These are phyloP conservation scores for Drosophila tripunctata DNA, from an alignment of 2,888 invertebrate genomes.

Conservation along the genomic window DNA sequence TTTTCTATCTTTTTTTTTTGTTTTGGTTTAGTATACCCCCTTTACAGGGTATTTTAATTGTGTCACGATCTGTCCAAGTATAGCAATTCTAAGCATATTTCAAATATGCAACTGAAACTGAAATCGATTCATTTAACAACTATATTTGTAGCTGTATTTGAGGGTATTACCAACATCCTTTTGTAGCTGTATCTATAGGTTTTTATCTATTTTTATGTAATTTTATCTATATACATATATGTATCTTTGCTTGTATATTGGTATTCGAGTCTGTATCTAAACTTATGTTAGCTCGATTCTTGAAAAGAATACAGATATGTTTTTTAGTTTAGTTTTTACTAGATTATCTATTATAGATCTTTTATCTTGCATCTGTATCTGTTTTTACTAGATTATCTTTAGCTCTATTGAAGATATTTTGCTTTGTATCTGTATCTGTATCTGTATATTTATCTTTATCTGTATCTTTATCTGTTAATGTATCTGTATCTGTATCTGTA, in stretches of 20 bases:
- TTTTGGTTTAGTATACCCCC: conserved; percentile 14
- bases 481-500: neutral
- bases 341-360: too few relatives aligned
- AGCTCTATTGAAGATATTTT: too few relatives aligned
- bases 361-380: neutral
- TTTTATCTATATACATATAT: neutral
- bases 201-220: too few relatives aligned
- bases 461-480: neutral
- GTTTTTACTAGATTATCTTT: too few relatives aligned
- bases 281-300: too few relatives aligned
- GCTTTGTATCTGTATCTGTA: neutral
- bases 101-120: neutral
- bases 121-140: neutral
- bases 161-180: too few relatives aligned
- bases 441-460: neutral
- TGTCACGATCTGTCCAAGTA: conserved; percentile 7
- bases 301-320: too few relatives aligned
- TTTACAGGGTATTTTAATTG: conserved; percentile 27
- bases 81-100: neutral
- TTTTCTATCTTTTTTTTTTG: neutral
- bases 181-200: too few relatives aligned
- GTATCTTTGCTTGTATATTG: too few relatives aligned
- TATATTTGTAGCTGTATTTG: neutral
- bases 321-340: too few relatives aligned
- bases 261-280: neutral